Conservation (phyloP, 2,797 vertebrate species). For the Arctocebus calabarensis region DNA sequence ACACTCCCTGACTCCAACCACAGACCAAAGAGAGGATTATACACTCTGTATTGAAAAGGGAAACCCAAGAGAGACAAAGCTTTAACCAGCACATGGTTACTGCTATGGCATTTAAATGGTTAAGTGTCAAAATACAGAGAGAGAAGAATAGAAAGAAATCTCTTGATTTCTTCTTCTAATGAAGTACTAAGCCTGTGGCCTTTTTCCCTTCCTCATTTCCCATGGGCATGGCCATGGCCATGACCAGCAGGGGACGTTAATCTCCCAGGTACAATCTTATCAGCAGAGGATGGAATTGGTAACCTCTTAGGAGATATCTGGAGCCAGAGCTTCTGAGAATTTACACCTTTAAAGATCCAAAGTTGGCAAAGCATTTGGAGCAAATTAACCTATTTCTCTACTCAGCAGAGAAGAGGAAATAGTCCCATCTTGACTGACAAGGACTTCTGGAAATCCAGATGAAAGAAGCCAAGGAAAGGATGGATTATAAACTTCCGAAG, state of each 20-base stretch:
- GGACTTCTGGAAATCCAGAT: conserved; percentile 46
- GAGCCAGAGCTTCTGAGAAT: conserved; percentile 31
- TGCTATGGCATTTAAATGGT: neutral
- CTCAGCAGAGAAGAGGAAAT: conserved; percentile 48
- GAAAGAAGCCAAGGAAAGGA: neutral
- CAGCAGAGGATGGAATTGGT: neutral
- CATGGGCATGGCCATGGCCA: neutral
- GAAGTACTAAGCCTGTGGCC: neutral
- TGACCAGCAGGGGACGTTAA: neutral
- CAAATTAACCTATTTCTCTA: conserved; percentile 60
- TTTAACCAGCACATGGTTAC: neutral
- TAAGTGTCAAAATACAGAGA: neutral
- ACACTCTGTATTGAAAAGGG: neutral
- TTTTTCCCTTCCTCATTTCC: neutral
- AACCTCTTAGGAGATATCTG: neutral
- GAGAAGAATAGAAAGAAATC: neutral
- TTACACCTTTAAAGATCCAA: conserved; percentile 11
- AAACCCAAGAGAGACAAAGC: neutral
- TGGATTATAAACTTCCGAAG: conserved; percentile 59
- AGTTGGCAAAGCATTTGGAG: conserved; percentile 52
- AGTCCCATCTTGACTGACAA: conserved; percentile 32
- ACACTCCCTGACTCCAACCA: neutral
- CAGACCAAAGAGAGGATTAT: neutral
- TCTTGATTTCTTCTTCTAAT: neutral
- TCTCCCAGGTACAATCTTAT: neutral